Evolutionary conservation across 2,797 vertebrate species (phyloP).

Genomic region (Coendou prehensilis): DNA sequence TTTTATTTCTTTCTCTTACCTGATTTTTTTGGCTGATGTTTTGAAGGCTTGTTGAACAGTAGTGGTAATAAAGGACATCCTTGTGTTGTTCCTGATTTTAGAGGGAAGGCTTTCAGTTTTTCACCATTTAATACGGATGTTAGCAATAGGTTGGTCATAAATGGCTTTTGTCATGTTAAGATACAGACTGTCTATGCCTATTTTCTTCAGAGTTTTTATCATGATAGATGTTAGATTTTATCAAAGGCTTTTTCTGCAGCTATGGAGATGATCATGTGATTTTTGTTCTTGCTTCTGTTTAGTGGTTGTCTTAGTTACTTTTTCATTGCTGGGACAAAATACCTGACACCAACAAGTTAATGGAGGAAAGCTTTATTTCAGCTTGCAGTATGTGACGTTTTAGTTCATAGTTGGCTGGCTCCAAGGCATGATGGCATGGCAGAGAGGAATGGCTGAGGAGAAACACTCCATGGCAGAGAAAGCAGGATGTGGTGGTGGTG

Average conservation of each 20-base stretch:
- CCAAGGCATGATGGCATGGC: background rate
- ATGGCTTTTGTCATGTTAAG: background rate
- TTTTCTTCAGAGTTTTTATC: background rate
- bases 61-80: background rate
- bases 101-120: background rate
- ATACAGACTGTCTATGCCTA: background rate
- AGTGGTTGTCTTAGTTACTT: background rate
- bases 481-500: background rate
- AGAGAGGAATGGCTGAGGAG: background rate
- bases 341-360: background rate
- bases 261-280: background rate
- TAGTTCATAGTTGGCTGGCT: background rate
- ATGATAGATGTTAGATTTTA: background rate
- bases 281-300: background rate
- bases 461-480: background rate
- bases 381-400: background rate
- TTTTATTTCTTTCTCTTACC: background rate
- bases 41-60: background rate
- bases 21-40: background rate
- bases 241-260: background rate
- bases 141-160: background rate
- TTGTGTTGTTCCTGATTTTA: background rate
- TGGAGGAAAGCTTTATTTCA: background rate
- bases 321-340: background rate
- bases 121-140: background rate